These are phyloP conservation scores for Carpatolechia fugitivella DNA, from an alignment of 2,888 invertebrate genomes.

Conservation along the genomic window DNA sequence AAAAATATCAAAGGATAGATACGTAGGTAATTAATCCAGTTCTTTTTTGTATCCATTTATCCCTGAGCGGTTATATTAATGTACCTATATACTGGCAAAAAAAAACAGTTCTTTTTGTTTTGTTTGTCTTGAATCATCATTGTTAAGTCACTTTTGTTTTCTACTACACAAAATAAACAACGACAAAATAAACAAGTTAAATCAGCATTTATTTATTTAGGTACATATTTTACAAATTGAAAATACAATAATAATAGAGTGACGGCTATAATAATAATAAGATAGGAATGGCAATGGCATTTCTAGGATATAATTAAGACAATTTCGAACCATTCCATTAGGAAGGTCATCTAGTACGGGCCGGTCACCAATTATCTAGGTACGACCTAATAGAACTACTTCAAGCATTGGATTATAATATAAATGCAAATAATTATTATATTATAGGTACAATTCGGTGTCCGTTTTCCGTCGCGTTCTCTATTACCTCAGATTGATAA, in stretches of 20 bases:
- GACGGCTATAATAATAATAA: conserved; percentile 29
- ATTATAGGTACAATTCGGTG: conserved; percentile 24
- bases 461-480: conserved; percentile 31
- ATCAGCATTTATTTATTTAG: too few relatives aligned
- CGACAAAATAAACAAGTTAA: too few relatives aligned
- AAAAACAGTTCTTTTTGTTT: too few relatives aligned
- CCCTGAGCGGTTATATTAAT: too few relatives aligned
- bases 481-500: not conserved
- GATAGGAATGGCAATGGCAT: conserved; percentile 30
- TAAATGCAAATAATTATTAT: conserved; percentile 34
- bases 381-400: conserved; percentile 25
- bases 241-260: conserved; percentile 17
- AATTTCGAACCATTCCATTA: conserved; percentile 41
- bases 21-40: too few relatives aligned
- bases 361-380: conserved; percentile 43
- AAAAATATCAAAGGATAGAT: too few relatives aligned
- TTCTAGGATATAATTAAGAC: conserved; percentile 29
- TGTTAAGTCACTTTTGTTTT: too few relatives aligned
- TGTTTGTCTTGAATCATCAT: too few relatives aligned
- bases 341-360: conserved; percentile 46
- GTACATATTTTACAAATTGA: conserved; percentile 12
- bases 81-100: too few relatives aligned
- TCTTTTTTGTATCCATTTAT: too few relatives aligned
- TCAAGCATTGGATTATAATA: conserved; percentile 37
- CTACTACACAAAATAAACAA: too few relatives aligned